phyloP scores from a whole-genome alignment of 2,888 invertebrate genomes.

The Phyllotreta cruciferae region DNA sequence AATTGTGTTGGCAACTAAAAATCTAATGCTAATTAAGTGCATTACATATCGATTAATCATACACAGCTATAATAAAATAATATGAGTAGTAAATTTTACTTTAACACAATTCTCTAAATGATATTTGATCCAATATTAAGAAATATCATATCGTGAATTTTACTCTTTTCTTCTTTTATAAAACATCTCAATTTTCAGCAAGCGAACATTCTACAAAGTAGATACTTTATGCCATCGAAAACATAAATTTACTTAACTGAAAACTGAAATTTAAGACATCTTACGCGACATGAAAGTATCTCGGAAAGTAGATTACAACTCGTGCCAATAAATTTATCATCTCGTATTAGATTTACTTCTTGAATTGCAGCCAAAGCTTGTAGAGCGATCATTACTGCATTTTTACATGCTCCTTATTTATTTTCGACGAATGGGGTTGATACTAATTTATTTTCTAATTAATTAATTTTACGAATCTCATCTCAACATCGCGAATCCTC shows the following conservation, averaged over 20 bases:
- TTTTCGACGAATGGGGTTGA: neutral
- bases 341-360: constrained; percentile 13
- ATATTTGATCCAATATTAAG: too few species aligned
- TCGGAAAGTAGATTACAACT: constrained; percentile 17
- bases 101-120: too few species aligned
- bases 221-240: constrained; percentile 1
- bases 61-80: too few species aligned
- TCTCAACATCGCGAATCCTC: too few species aligned
- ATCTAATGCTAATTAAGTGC: too few species aligned
- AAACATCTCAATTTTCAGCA: constrained; percentile 8
- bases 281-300: constrained; percentile 17
- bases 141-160: too few species aligned
- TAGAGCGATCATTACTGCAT: neutral
- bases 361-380: constrained; percentile 14
- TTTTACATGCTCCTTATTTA: neutral
- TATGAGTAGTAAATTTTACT: too few species aligned
- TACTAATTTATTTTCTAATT: too few species aligned
- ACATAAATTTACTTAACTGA: constrained; percentile 14
- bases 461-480: too few species aligned
- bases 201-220: neutral
- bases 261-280: constrained; percentile 16
- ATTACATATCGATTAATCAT: too few species aligned
- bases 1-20: too few species aligned
- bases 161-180: neutral
- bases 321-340: constrained; percentile 17